A percentile compares a stretch with the other conserved stretches of the same genome.
Conservation (phyloP, 2,888 invertebrate genomes). For the Unio delphinus region DNA sequence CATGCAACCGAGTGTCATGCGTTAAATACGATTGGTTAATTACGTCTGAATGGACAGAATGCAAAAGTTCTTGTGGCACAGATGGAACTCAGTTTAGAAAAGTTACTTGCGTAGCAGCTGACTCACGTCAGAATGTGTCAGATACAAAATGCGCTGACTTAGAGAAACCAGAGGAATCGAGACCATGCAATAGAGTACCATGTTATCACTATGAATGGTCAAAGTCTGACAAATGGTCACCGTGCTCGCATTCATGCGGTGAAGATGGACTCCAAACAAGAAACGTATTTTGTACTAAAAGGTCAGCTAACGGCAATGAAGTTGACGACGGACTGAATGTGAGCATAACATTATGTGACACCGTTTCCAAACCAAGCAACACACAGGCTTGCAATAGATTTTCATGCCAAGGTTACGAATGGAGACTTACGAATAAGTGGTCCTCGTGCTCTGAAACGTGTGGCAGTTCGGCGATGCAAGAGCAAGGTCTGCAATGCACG, state of each 20-base stretch:
- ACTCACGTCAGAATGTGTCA: slow-evolving; percentile 8
- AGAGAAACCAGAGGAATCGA: slow-evolving; percentile 19
- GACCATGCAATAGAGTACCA: slow-evolving; percentile 32
- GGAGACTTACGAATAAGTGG: slow-evolving; percentile 20
- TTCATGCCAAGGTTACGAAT: slow-evolving; percentile 21
- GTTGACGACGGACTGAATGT: slow-evolving; percentile 17
- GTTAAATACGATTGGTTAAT: slow-evolving; percentile 20
- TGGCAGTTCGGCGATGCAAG: slow-evolving; percentile 25
- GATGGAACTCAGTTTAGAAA: slow-evolving; percentile 20
- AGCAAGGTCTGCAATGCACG: slow-evolving; percentile 14
- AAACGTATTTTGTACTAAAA: slow-evolving; percentile 21
- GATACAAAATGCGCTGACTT: slow-evolving; percentile 22
- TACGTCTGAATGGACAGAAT: slow-evolving; percentile 22
- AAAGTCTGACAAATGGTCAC: slow-evolving; percentile 19
- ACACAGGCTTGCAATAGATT: slow-evolving; percentile 15
- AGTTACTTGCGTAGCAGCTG: slow-evolving; percentile 10
- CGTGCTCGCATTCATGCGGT: slow-evolving; percentile 33
- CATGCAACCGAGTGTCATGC: slow-evolving; percentile 37
- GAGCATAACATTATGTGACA: slow-evolving; percentile 18
- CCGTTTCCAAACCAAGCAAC: slow-evolving; percentile 11
- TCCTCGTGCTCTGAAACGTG: slow-evolving; percentile 34
- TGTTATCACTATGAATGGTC: slow-evolving; percentile 33
- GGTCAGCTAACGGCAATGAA: slow-evolving; percentile 7
- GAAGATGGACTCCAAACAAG: slow-evolving; percentile 13
- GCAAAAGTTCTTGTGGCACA: slow-evolving; percentile 36